Percentiles rank a stretch among this genome's conserved stretches.
Conservation (phyloP, 2,797 vertebrate species). For the Trematomus bernacchii region DNA sequence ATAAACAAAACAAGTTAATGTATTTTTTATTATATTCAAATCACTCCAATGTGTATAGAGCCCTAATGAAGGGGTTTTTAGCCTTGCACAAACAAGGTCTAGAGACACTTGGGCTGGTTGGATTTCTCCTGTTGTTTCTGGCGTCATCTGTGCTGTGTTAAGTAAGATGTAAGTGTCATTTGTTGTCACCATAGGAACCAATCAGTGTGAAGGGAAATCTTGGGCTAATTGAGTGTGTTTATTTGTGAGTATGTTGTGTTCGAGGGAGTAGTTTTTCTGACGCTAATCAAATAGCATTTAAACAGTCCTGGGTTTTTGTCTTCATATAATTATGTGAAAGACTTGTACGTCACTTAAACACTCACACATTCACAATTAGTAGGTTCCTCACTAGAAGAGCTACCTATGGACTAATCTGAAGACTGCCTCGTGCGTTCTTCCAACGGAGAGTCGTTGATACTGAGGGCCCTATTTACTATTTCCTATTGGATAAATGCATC, state of each 20-base stretch:
- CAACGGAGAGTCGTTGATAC: too few species aligned
- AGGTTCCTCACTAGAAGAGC: background rate
- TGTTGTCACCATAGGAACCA: background rate
- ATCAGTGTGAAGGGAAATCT: background rate
- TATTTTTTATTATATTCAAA: too few species aligned
- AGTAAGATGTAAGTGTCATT: background rate
- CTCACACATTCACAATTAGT: background rate
- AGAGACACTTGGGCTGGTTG: background rate
- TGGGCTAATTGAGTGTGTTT: background rate
- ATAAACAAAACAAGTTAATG: background rate
- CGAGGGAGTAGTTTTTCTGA: background rate
- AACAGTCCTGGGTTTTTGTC: background rate
- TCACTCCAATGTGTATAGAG: background rate
- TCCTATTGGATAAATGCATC: too few species aligned
- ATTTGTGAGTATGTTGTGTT: background rate
- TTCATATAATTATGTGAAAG: background rate
- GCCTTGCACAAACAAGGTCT: background rate
- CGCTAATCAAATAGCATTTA: background rate
- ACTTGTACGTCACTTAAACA: background rate
- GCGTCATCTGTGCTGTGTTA: background rate
- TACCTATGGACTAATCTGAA: background rate
- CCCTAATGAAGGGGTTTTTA: background rate
- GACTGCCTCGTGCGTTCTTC: too few species aligned
- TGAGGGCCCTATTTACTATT: too few species aligned
- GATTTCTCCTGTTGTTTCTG: background rate